Evolutionary conservation across 2,888 invertebrate genomes (phyloP).

Genomic region (Diaphora mendica): DNA sequence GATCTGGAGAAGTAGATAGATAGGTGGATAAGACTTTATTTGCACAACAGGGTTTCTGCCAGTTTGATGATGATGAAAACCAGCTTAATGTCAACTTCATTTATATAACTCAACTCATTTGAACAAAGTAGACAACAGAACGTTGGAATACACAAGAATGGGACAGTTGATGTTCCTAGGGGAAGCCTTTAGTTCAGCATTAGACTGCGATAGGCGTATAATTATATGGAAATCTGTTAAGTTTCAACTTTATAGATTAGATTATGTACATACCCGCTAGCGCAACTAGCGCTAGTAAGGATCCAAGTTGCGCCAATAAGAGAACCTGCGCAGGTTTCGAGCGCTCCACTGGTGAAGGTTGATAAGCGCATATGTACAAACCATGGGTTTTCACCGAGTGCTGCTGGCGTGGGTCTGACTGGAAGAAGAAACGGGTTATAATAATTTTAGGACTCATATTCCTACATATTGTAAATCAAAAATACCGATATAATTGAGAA

Average conservation of each 20-base stretch:
- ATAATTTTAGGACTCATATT: constrained; percentile 9
- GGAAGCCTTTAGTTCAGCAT: too few species aligned
- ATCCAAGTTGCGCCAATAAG: constrained; percentile 63
- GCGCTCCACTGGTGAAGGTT: constrained; percentile 55
- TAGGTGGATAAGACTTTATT: neutral
- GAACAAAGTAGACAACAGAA: too few species aligned
- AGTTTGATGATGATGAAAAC: too few species aligned
- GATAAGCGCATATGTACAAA: constrained; percentile 74
- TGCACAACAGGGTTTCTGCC: too few species aligned
- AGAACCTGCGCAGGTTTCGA: constrained; percentile 63
- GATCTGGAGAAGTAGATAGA: constrained; percentile 49
- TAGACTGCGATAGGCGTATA: too few species aligned
- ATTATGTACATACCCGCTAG: constrained; percentile 55
- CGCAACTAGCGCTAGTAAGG: constrained; percentile 61
- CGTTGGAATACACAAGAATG: too few species aligned
- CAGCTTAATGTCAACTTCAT: too few species aligned
- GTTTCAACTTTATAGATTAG: neutral
- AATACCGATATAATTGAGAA: too few species aligned
- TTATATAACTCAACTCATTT: too few species aligned
- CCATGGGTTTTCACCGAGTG: constrained; percentile 66
- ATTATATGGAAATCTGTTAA: neutral
- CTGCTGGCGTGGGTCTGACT: constrained; percentile 43
- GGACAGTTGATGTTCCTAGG: too few species aligned
- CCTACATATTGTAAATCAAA: too few species aligned
- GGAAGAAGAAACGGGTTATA: neutral